phyloP scores from a whole-genome alignment of 2,888 invertebrate species.

The Eulithis prunata region DNA sequence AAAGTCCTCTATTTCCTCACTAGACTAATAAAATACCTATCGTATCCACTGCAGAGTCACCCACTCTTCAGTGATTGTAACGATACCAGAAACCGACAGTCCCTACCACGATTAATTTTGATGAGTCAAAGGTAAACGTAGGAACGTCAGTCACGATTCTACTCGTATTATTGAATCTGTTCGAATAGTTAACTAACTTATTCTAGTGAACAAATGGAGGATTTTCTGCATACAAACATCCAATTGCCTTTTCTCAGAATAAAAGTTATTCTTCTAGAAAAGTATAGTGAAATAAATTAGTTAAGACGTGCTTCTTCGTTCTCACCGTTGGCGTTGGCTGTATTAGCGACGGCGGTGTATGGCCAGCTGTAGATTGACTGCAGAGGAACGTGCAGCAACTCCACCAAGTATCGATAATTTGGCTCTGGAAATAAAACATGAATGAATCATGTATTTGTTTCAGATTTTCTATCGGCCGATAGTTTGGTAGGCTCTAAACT shows the following conservation, averaged over 20 bases:
- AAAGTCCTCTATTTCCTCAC: not conserved
- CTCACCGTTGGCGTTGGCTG: conserved; percentile 63
- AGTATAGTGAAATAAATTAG: conserved; percentile 37
- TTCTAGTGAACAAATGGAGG: not conserved
- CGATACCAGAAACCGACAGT: not conserved
- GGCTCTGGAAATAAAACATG: conserved; percentile 87
- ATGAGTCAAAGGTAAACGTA: not conserved
- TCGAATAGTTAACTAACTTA: not conserved
- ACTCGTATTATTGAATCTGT: not conserved
- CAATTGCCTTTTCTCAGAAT: not conserved
- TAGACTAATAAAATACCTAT: too few relatives aligned
- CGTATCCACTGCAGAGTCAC: not conserved
- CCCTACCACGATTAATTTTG: not conserved
- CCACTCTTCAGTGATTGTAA: not conserved
- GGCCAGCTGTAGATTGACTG: conserved; percentile 91
- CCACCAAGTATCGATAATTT: conserved; percentile 92
- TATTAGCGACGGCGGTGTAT: conserved; percentile 50
- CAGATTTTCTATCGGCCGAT: too few relatives aligned
- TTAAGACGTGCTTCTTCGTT: conserved; percentile 55
- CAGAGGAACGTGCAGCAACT: conserved; percentile 93
- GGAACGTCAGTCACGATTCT: not conserved
- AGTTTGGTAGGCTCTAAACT: too few relatives aligned
- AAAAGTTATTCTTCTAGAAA: conserved; percentile 15
- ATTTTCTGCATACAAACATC: not conserved
- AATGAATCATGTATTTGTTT: not conserved